Conservation (phyloP, 1,140 invertebrate genomes). For the Scaptomyza pallida region DNA sequence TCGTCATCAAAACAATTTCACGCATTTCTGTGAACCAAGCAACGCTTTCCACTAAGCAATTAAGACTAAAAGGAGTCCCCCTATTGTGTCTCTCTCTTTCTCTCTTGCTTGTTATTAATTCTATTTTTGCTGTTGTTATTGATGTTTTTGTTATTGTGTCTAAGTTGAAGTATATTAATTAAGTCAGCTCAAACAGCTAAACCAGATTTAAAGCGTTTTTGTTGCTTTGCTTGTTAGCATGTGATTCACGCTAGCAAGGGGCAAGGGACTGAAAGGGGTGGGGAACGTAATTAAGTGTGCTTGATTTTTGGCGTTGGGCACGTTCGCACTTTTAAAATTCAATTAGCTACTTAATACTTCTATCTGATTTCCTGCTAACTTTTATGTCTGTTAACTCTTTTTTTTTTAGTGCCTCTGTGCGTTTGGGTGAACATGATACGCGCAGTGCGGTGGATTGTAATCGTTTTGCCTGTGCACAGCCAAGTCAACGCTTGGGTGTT, state of each 20-base stretch:
- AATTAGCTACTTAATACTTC: slow-evolving; percentile 52
- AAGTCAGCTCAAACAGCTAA: slow-evolving; percentile 40
- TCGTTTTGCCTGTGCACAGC: slow-evolving; percentile 66
- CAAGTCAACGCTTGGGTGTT: slow-evolving; percentile 49
- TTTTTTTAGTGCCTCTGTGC: slow-evolving; percentile 74
- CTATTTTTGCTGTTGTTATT: not conserved
- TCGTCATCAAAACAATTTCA: slow-evolving; percentile 37
- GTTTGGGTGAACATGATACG: slow-evolving; percentile 85
- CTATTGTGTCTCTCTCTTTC: not conserved
- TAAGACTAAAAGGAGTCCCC: slow-evolving; percentile 55
- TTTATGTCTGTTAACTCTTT: not conserved
- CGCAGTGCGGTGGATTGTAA: slow-evolving; percentile 84
- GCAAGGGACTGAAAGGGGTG: slow-evolving; percentile 41
- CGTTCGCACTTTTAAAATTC: slow-evolving; percentile 52
- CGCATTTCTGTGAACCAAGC: slow-evolving; percentile 47
- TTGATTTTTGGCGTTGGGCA: slow-evolving; percentile 29
- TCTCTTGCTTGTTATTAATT: not conserved
- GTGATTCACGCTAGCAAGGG: slow-evolving; percentile 52
- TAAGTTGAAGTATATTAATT: slow-evolving; percentile 65
- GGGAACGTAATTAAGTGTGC: slow-evolving; percentile 35
- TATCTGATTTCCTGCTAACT: slow-evolving; percentile 58
- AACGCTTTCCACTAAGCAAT: slow-evolving; percentile 55
- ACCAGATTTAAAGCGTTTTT: slow-evolving; percentile 58
- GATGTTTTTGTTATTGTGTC: slow-evolving; percentile 7
- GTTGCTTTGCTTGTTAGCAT: slow-evolving; percentile 29